Percentiles rank a stretch among this genome's conserved stretches.
Evolutionary conservation across 2,113 vertebrate genomes (phyloP).

Genomic region (Dascyllus trimaculatus): DNA sequence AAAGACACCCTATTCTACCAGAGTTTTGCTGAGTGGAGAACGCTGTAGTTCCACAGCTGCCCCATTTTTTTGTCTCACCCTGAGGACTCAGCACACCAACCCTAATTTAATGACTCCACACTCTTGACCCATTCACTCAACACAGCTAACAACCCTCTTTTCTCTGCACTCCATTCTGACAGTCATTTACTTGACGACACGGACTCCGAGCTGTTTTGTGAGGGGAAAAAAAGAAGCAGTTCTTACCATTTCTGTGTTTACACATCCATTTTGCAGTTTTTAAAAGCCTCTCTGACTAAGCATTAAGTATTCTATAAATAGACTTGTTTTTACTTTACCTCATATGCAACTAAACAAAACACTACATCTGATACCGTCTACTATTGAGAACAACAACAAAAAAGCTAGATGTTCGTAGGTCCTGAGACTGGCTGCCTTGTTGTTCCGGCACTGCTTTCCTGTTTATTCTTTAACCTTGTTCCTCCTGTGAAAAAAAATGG

Average conservation of each 20-base stretch:
- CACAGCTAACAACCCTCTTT: constrained; percentile 36
- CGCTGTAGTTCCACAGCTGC: constrained; percentile 8
- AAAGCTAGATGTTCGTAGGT: constrained; percentile 14
- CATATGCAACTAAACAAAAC: constrained; percentile 15
- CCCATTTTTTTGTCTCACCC: constrained; percentile 2
- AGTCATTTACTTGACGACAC: constrained; percentile 15
- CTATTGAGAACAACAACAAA: constrained; percentile 36
- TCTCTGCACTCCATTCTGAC: constrained; percentile 23
- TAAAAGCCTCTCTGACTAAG: constrained; percentile 17
- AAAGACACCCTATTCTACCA: constrained; percentile 13
- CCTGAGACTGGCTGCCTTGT: not conserved
- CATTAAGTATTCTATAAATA: constrained; percentile 28
- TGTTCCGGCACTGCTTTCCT: constrained; percentile 1
- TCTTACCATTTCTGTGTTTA: constrained; percentile 19
- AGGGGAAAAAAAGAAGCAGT: constrained; percentile 15
- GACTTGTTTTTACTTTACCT: constrained; percentile 5
- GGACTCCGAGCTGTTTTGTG: constrained; percentile 3
- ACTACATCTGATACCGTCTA: constrained; percentile 1
- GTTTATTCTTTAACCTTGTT: constrained; percentile 25
- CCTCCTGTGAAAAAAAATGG: not conserved
- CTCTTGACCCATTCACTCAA: constrained; percentile 47
- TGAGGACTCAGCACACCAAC: constrained; percentile 3
- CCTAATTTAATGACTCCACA: constrained; percentile 53
- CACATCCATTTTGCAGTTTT: constrained; percentile 16
- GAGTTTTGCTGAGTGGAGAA: constrained; percentile 11